Conservation (phyloP, 2,888 invertebrate species). For the Loripinus fragilis region DNA sequence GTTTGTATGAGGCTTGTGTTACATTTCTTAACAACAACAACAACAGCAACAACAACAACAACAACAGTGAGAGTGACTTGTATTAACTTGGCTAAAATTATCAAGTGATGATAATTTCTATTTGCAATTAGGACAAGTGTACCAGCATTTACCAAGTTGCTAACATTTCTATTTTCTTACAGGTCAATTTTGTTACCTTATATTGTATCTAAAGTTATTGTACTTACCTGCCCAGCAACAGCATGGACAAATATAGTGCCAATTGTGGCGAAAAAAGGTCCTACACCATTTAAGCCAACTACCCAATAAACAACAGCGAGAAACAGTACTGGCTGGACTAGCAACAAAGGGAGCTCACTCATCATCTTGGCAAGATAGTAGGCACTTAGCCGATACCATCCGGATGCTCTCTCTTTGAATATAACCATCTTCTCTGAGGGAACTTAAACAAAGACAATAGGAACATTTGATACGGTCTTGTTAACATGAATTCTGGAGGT, state of each 20-base stretch:
- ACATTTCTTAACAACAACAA: too few species aligned
- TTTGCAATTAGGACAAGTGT: too few species aligned
- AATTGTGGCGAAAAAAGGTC: conserved; percentile 87
- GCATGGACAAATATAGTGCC: conserved; percentile 89
- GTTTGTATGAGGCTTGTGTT: too few species aligned
- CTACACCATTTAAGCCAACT: conserved; percentile 88
- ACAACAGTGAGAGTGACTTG: too few species aligned
- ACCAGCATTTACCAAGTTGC: too few species aligned
- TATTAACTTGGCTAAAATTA: too few species aligned
- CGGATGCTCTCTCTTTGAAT: conserved; percentile 91
- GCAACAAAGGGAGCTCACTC: conserved; percentile 90
- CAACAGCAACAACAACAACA: too few species aligned
- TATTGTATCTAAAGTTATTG: neutral
- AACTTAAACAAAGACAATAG: conserved; percentile 85
- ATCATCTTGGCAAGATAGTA: conserved; percentile 93
- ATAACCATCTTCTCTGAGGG: conserved; percentile 92
- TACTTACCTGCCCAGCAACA: conserved; percentile 88
- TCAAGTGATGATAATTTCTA: too few species aligned
- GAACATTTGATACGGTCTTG: too few species aligned
- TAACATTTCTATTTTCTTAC: too few species aligned
- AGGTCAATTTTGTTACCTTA: too few species aligned
- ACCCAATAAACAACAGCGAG: conserved; percentile 91
- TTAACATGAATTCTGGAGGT: too few species aligned
- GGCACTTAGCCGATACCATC: conserved; percentile 91
- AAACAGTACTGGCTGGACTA: conserved; percentile 90